Evolutionary conservation across 2,888 invertebrate genomes (phyloP).

Genomic region (Ophonus ardosiacus): DNA sequence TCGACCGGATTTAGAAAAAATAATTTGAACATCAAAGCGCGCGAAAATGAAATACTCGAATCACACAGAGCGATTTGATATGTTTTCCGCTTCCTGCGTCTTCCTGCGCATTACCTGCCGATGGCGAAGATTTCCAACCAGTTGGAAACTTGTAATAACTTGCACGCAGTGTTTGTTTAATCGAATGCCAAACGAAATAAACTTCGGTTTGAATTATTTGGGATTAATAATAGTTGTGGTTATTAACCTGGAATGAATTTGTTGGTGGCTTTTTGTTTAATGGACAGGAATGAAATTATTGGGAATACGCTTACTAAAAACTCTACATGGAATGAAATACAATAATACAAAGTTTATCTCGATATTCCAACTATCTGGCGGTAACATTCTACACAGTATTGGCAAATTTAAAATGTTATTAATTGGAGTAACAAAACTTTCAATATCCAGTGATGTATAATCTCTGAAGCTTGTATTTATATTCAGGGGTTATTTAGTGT

Average conservation of each 20-base stretch:
- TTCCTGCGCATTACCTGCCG: not conserved
- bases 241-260: slow-evolving; percentile 15
- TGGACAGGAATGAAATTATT: not conserved
- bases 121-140: slow-evolving; percentile 2
- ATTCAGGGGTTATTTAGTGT: too few species aligned
- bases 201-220: slow-evolving; percentile 17
- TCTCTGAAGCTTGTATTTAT: too few species aligned
- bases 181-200: slow-evolving; percentile 21
- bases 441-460: too few species aligned
- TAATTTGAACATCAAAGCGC: slow-evolving; percentile 23
- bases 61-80: slow-evolving; percentile 8
- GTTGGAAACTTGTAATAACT: slow-evolving; percentile 16
- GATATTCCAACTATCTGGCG: too few species aligned
- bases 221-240: slow-evolving; percentile 23
- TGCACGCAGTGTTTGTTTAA: slow-evolving; percentile 10
- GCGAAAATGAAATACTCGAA: slow-evolving; percentile 35
- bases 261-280: not conserved
- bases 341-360: too few species aligned
- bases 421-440: too few species aligned
- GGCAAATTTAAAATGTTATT: too few species aligned
- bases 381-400: too few species aligned
- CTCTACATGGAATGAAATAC: too few species aligned
- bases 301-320: not conserved
- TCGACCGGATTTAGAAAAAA: slow-evolving; percentile 8
- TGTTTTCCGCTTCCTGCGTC: slow-evolving; percentile 30